Evolutionary conservation across 2,888 invertebrate genomes (phyloP).

Genomic region (Macrophya annulata): DNA sequence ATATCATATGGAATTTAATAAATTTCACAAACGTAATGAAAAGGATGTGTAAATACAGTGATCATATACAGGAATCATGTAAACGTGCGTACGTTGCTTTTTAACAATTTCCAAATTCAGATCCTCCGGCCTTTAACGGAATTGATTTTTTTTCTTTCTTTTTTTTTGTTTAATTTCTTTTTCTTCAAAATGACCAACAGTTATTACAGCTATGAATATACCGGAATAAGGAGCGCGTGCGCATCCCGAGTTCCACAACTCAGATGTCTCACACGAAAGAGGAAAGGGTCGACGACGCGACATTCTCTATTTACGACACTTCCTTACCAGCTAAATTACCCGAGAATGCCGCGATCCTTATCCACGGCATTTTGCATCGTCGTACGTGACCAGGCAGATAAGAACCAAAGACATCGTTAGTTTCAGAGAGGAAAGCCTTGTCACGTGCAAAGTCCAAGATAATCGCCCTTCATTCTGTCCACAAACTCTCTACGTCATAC

Average conservation of each 20-base stretch:
- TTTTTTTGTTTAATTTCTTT: no score
- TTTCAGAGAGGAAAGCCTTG: conserved; percentile 75
- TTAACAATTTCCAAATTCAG: background rate
- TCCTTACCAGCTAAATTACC: conserved; percentile 75
- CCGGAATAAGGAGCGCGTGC: background rate
- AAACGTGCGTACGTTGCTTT: background rate
- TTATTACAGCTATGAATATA: background rate
- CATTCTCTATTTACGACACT: conserved; percentile 75
- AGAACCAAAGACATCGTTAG: conserved; percentile 77
- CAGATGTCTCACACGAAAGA: conserved; percentile 41
- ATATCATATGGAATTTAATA: conserved; percentile 25
- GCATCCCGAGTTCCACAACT: conserved; percentile 38
- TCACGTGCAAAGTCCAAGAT: conserved; percentile 76
- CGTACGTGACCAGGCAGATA: conserved; percentile 76
- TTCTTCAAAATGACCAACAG: background rate
- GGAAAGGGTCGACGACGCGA: conserved; percentile 56
- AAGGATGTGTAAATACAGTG: conserved; percentile 11
- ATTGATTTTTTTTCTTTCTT: background rate
- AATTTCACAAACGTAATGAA: conserved; percentile 22
- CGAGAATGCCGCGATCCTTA: conserved; percentile 73
- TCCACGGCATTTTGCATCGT: conserved; percentile 68
- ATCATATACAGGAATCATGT: background rate
- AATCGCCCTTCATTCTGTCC: conserved; percentile 70
- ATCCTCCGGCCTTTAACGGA: background rate
- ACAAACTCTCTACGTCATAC: conserved; percentile 61